A percentile compares a stretch with the other conserved stretches of the same genome.
Evolutionary conservation across 1,140 invertebrate species (phyloP).

Genomic region (Scaptodrosophila lebanonensis): DNA sequence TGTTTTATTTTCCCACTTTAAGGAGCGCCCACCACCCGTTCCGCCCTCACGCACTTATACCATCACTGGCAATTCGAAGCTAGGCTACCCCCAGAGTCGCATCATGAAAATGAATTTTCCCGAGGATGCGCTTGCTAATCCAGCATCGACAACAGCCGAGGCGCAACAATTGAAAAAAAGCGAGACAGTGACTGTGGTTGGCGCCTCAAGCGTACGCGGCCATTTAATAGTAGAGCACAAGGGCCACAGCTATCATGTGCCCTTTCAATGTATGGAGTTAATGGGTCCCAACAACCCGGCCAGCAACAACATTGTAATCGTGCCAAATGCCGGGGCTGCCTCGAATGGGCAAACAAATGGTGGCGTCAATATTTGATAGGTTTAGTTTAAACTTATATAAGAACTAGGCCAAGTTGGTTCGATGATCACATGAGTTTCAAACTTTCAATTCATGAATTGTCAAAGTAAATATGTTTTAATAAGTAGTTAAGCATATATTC

Average conservation of each 20-base stretch:
- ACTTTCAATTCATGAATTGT: no score
- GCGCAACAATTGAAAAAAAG: slow-evolving; percentile 82
- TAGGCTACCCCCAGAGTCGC: slow-evolving; percentile 93
- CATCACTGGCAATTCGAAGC: slow-evolving; percentile 92
- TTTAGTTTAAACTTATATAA: no score
- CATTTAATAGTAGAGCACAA: slow-evolving; percentile 91
- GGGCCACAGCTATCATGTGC: slow-evolving; percentile 88
- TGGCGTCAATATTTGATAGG: slow-evolving; percentile 46
- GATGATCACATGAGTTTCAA: no score
- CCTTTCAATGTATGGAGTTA: slow-evolving; percentile 87
- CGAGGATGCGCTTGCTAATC: slow-evolving; percentile 79
- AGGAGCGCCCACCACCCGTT: slow-evolving; percentile 93
- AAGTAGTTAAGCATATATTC: no score
- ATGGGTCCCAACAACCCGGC: slow-evolving; percentile 24
- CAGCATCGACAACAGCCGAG: slow-evolving; percentile 47
- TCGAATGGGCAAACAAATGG: slow-evolving; percentile 25
- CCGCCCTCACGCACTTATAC: slow-evolving; percentile 93
- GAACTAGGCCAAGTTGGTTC: background rate
- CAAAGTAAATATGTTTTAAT: no score
- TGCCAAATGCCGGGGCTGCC: background rate
- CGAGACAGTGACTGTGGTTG: slow-evolving; percentile 89
- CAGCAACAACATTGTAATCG: slow-evolving; percentile 13
- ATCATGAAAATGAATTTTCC: slow-evolving; percentile 93
- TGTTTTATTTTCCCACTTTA: slow-evolving; percentile 3
- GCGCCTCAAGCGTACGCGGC: slow-evolving; percentile 87